A percentile compares a stretch with the other conserved stretches of the same genome.
Conservation (phyloP, 2,113 vertebrate genomes). For the Plotosus lineatus region DNA sequence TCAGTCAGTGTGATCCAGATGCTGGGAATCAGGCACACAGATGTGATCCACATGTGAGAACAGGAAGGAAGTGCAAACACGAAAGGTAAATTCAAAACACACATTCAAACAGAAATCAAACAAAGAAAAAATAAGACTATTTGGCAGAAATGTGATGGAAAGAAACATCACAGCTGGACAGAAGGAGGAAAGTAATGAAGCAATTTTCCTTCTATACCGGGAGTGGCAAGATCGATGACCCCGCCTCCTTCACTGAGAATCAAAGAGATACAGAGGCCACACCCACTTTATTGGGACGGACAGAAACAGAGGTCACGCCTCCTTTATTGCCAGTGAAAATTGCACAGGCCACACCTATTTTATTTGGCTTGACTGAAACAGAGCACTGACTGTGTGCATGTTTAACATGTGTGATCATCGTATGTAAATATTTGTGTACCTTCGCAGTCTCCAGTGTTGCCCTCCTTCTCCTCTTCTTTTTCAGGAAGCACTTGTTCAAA, state of each 20-base stretch:
- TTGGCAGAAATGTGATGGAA: neutral
- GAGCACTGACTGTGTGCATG: neutral
- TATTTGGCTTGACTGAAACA: neutral
- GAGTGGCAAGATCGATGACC: neutral
- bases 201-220: neutral
- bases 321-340: neutral
- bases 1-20: neutral
- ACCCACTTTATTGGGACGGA: neutral
- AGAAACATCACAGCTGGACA: neutral
- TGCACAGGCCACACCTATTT: neutral
- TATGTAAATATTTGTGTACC: conserved; percentile 58
- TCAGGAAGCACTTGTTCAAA: conserved; percentile 67
- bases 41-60: neutral
- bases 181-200: neutral
- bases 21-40: neutral
- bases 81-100: neutral
- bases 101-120: neutral
- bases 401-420: conserved; percentile 14
- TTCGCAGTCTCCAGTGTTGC: conserved; percentile 74
- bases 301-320: neutral
- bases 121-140: neutral
- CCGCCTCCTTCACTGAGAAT: too few relatives aligned
- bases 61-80: neutral
- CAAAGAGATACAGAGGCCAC: too few relatives aligned
- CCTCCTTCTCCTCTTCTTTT: conserved; percentile 71